phyloP scores from a whole-genome alignment of 2,113 vertebrate species.

The Pachypanchax playfairii region DNA sequence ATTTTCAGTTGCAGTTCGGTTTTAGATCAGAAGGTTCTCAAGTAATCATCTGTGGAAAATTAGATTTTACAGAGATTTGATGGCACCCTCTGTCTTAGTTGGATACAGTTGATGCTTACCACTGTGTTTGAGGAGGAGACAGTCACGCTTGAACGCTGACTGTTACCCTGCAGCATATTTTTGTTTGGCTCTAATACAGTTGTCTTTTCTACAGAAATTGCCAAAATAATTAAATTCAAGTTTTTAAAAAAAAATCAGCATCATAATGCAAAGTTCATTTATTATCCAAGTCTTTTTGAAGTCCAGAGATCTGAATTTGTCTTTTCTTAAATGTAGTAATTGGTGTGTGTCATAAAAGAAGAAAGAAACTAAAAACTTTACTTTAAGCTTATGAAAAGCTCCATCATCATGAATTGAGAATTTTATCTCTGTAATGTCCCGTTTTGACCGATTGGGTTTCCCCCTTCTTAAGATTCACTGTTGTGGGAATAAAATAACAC shows the following conservation, averaged over 20 bases:
- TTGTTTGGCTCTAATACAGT: slow-evolving; percentile 35
- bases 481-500: neutral
- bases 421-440: neutral
- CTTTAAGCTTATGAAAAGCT: neutral
- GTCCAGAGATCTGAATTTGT: neutral
- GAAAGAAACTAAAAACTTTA: neutral
- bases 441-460: too few relatives aligned
- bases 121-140: slow-evolving; percentile 41
- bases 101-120: slow-evolving; percentile 38
- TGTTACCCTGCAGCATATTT: slow-evolving; percentile 42
- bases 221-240: slow-evolving; percentile 8
- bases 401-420: neutral
- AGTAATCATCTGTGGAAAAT: slow-evolving; percentile 56
- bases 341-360: neutral
- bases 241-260: neutral
- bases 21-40: slow-evolving; percentile 45
- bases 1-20: slow-evolving; percentile 51
- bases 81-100: slow-evolving; percentile 31
- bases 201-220: slow-evolving; percentile 27
- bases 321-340: neutral
- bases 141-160: slow-evolving; percentile 32
- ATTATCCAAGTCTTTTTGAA: neutral
- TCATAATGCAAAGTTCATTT: neutral
- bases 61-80: slow-evolving; percentile 44
- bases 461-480: too few relatives aligned